phyloP scores from a whole-genome alignment of 2,113 vertebrate species.

The Aviceda subcristata region DNA sequence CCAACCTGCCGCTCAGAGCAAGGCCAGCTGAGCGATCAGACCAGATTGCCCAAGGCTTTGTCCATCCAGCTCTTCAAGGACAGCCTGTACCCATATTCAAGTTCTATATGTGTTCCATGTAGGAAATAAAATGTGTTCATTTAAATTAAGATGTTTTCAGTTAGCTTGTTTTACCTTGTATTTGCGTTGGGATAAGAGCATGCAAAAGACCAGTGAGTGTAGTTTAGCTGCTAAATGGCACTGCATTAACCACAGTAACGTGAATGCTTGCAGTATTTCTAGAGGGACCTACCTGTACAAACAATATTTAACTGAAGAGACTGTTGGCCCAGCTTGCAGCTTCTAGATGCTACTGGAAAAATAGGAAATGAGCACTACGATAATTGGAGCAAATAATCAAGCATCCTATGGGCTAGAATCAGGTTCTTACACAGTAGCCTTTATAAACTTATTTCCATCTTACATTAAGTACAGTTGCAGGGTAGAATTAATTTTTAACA shows the following conservation, averaged over 20 bases:
- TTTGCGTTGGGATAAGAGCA: not conserved
- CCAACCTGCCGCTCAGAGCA: not conserved
- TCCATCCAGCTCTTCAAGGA: not conserved
- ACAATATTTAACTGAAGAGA: not conserved
- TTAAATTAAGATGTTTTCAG: not conserved
- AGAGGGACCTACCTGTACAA: not conserved
- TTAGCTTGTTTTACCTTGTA: not conserved
- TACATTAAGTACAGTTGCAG: fast-evolving
- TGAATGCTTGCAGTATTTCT: not conserved
- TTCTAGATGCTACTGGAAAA: not conserved
- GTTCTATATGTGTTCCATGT: fast-evolving
- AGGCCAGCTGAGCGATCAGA: not conserved
- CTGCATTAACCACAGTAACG: not conserved
- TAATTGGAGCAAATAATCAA: not conserved
- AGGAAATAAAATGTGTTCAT: not conserved
- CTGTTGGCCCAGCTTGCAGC: not conserved
- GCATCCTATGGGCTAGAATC: not conserved
- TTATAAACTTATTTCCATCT: not conserved
- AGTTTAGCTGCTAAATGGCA: not conserved
- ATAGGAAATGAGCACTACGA: not conserved
- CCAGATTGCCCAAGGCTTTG: not conserved
- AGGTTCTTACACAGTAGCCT: not conserved
- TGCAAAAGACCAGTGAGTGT: not conserved
- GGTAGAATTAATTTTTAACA: not conserved
- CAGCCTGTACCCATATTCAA: not conserved